Evolutionary conservation across 2,113 vertebrate genomes (phyloP), one percentile per base, ranked within the genome.

Genomic region (Petrocephalus zakoni): DNA sequence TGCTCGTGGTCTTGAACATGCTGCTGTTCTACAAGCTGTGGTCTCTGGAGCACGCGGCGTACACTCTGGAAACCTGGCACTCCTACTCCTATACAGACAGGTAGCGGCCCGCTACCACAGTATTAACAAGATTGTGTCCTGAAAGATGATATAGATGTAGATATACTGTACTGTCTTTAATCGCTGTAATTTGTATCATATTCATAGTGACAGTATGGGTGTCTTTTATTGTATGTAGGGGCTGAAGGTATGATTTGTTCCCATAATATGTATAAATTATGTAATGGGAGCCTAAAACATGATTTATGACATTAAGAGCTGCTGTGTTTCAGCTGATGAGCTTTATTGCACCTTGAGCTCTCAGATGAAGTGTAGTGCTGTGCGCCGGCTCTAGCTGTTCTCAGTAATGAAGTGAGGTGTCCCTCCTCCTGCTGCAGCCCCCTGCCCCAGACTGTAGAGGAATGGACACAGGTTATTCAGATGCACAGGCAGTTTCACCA

Each of bases 11-110:
- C 29, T 95, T 98, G 92, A 98, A 98, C 37, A 94, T 97, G 93
- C 95, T 98, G 93, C 96, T 98, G 84, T 97, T 97, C 91, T 97
- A 97, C 93, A 97, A 97, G 89, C 96, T 98, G 86, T 98, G 97
- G 94, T 94, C 96, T 89, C 94, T 98, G 94, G 97, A 98, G 91
- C 94, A 96, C 89, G 97, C 97, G 0, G 97, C 97, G 17, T 96
- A 97, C 47, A 97, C 96, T n/a, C 96, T 97, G 75, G 96, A 98
- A 94, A 96, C 96, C 1, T 98, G 97, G 97, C 97, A 97, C 93
- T 96, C 95, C 13, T 96, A 96, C 90, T 96, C 96, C 11, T 94
- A 97, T 55, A 93, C 96, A 78, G 96, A 97, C 93, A 97, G 96
- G 97, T 98, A 91, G 94, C 90, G 72, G 51, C n/a, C n/a, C 84